Percentiles rank a stretch among this genome's conserved stretches.
phyloP scores from a whole-genome alignment of 2,797 vertebrate genomes.

The Xyrichtys novacula region DNA sequence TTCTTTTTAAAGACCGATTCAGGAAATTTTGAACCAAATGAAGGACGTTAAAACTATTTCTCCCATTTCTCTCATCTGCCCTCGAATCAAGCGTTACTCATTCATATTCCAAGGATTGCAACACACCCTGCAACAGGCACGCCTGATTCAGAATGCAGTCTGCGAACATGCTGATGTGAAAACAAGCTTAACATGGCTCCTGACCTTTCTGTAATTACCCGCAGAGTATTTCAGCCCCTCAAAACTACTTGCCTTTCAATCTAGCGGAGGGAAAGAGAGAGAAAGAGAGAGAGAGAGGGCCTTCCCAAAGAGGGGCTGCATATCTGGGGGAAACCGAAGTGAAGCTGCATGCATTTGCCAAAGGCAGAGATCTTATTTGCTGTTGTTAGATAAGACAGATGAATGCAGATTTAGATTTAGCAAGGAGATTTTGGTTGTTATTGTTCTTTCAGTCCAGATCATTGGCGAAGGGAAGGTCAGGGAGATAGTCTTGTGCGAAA shows the following conservation, averaged over 20 bases:
- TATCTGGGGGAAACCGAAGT: conserved; percentile 42
- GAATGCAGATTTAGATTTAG: conserved; percentile 36
- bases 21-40: conserved; percentile 9
- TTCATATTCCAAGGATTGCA: conserved; percentile 12
- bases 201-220: conserved; percentile 78
- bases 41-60: conserved; percentile 1
- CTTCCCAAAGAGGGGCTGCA: conserved; percentile 4
- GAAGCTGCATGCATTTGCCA: conserved; percentile 34
- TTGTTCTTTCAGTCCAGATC: conserved; percentile 19
- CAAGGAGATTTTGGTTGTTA: neutral
- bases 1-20: too few relatives aligned
- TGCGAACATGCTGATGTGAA: conserved; percentile 55
- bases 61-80: conserved; percentile 13
- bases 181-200: conserved; percentile 70
- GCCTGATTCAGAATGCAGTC: conserved; percentile 51
- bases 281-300: too few relatives aligned
- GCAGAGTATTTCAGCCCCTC: conserved; percentile 58
- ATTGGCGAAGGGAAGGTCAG: conserved; percentile 36
- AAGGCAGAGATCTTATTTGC: conserved; percentile 55
- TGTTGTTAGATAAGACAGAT: conserved; percentile 37
- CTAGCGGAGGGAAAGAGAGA: too few relatives aligned
- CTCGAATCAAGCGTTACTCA: conserved; percentile 48
- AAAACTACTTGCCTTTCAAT: conserved; percentile 48
- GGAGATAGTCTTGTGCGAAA: neutral
- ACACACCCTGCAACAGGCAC: conserved; percentile 12